A percentile compares a stretch with the other conserved stretches of the same genome.
phyloP scores from a whole-genome alignment of 2,113 vertebrate species.

The Piprites chloris region DNA sequence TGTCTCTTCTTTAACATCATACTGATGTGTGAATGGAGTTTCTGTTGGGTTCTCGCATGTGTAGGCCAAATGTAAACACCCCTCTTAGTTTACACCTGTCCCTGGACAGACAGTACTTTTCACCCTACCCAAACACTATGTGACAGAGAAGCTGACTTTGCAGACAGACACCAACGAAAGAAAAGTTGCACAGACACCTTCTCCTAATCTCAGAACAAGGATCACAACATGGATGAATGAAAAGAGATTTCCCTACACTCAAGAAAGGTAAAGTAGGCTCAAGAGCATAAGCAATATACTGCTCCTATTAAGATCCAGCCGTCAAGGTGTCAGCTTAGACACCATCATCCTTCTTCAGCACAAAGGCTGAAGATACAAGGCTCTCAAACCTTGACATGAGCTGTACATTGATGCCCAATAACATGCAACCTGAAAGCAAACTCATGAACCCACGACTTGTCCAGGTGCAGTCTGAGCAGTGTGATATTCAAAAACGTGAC shows the following conservation, averaged over 20 bases:
- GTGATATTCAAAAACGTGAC: background rate
- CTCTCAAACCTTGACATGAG: background rate
- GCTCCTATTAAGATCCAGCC: background rate
- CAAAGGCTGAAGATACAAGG: background rate
- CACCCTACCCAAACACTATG: background rate
- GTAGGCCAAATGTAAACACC: too few species aligned
- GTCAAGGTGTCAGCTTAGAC: too few species aligned
- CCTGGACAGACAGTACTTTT: background rate
- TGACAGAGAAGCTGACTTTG: background rate
- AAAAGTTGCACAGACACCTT: background rate
- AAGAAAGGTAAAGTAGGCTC: background rate
- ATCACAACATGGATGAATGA: too few species aligned
- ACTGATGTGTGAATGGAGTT: too few species aligned
- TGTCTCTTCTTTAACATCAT: too few species aligned
- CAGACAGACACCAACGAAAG: background rate
- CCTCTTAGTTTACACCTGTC: too few species aligned
- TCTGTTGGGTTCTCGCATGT: too few species aligned
- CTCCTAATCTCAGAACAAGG: background rate
- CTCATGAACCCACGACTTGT: background rate
- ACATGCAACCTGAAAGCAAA: background rate
- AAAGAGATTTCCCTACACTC: background rate
- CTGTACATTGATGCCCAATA: background rate
- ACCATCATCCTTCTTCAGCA: background rate
- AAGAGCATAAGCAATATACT: background rate
- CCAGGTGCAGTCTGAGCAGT: background rate